Evolutionary conservation across 1,140 invertebrate species (phyloP).

Genomic region (Halotydeus destructor): DNA sequence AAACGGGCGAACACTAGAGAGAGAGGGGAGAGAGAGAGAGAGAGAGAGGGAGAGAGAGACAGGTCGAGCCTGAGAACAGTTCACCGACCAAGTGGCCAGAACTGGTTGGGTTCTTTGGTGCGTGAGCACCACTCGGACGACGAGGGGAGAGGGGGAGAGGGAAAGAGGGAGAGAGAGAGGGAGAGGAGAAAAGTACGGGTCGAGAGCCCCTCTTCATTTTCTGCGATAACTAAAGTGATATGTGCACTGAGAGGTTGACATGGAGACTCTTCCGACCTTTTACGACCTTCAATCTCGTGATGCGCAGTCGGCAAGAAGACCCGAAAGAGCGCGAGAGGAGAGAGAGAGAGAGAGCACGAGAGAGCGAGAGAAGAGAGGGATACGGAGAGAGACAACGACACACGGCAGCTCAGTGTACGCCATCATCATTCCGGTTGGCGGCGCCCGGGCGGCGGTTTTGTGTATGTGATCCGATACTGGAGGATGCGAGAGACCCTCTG

Average conservation of each 20-base stretch:
- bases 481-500: not conserved
- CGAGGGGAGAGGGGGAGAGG: too few relatives aligned
- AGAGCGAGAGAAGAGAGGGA: not conserved
- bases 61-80: too few relatives aligned
- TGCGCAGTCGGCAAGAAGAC: not conserved
- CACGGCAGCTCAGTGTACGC: not conserved
- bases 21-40: too few relatives aligned
- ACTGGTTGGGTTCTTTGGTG: too few relatives aligned
- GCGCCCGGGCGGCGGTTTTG: not conserved
- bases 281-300: not conserved
- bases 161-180: too few relatives aligned
- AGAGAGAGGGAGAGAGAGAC: too few relatives aligned
- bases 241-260: conserved; percentile 1
- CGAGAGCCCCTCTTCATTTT: too few relatives aligned
- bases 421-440: not conserved
- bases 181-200: too few relatives aligned
- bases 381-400: not conserved
- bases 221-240: conserved; percentile 6
- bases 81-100: too few relatives aligned
- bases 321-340: not conserved
- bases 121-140: too few relatives aligned
- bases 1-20: too few relatives aligned
- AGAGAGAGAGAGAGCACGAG: not conserved
- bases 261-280: not conserved
- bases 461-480: not conserved